Evolutionary conservation across 1,140 invertebrate species (phyloP), one percentile per base, ranked within the genome.

Genomic region (Mya arenaria): DNA sequence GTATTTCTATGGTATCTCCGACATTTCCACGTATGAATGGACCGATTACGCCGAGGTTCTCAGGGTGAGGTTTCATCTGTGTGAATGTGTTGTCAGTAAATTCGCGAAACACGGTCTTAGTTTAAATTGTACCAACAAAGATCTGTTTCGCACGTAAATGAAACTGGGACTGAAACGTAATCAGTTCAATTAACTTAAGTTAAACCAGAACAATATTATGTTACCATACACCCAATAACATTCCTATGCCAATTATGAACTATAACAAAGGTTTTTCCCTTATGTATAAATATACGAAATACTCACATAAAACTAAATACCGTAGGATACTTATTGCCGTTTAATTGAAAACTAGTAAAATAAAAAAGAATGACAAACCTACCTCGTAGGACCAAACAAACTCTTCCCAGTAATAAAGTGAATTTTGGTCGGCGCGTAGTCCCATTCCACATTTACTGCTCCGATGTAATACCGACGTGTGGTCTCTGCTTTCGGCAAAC

Each of bases 11-110:
- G 4, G 78, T 72, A 17, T 90, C 89, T 0, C 87, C 87, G 2
- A 87, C 87, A 72, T 88, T 85, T 0, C 84, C 87, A 44, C 84
- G 86, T 34, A 90, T 88, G 32, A 89, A 68, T 0, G 89, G 89
- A 1, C 89, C 89, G 13, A 90, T 41, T n/a, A 88, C 52, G 4
- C 81, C 87, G 23, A 90, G 83, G 65, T 89, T 85, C 0, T 6
- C 44, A 13, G 30, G 65, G 5, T 87, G 68, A n/a, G 52, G 48
- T 56, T 87, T 88, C 44, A 60, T 73, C 8, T 52, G 41, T 13
- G 62, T 82, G 71, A 90, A 90, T n/a, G 82, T 44, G 13, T 60
- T 36, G 58, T 90, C 87, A 6, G 83, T 86, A 63, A 88, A 89
- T 82, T 89, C 85, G n/a, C 66, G 48, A 63, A 79, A 90, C 23